These are phyloP conservation scores for Alloscopus bannaensis DNA, from an alignment of 2,888 invertebrate species.

Conservation along the genomic window DNA sequence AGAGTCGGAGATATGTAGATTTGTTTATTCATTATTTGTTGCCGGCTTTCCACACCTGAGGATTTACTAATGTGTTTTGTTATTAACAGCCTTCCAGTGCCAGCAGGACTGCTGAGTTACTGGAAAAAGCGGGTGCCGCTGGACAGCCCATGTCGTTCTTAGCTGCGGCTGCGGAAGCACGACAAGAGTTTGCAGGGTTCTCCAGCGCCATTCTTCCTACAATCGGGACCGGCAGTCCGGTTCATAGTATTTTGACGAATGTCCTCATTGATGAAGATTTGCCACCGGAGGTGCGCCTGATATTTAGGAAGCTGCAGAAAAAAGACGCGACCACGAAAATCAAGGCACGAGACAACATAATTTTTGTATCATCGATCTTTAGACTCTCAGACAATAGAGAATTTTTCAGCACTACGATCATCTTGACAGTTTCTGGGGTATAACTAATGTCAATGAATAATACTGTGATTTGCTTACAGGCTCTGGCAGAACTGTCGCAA, in stretches of 20 bases:
- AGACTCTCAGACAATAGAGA: no score
- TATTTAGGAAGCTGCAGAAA: conserved; percentile 69
- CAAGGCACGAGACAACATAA: conserved; percentile 51
- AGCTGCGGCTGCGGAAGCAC: conserved; percentile 52
- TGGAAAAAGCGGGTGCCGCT: conserved; percentile 77
- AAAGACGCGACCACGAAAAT: conserved; percentile 71
- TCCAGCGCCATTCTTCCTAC: conserved; percentile 22
- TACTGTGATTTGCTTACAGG: conserved; percentile 47
- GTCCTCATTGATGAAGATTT: conserved; percentile 59
- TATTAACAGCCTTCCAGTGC: conserved; percentile 91
- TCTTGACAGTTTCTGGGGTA: no score
- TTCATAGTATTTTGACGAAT: conserved; percentile 43
- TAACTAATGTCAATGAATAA: background rate
- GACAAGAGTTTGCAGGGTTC: conserved; percentile 42
- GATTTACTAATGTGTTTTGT: no score
- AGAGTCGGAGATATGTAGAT: background rate
- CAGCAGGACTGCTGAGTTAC: conserved; percentile 89
- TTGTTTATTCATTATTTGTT: no score
- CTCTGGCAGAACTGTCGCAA: conserved; percentile 61
- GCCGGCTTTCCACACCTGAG: no score
- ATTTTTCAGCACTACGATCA: no score
- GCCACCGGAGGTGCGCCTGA: conserved; percentile 67
- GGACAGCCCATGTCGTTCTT: conserved; percentile 56
- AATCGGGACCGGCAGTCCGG: conserved; percentile 39
- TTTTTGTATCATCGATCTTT: background rate